Base-by-base conservation (phyloP, 2,797 vertebrate species). In the Amblyopsis hoosieri region DNA sequence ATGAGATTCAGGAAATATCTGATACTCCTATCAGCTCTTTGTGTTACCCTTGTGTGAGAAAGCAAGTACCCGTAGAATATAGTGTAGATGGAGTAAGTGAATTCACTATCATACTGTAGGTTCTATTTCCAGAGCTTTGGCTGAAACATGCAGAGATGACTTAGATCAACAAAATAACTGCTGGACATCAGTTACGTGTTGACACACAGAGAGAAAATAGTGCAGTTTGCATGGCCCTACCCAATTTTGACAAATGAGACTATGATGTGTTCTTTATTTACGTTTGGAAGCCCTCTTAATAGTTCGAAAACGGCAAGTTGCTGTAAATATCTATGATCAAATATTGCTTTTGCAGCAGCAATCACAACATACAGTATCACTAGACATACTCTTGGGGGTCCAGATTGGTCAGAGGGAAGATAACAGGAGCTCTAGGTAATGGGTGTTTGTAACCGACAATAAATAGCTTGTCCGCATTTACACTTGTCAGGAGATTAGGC, bases 401-500 rank as follows among this genome's bases (percentile, higher is more conserved):
- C 55, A 33, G 31, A 9, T 42, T 5, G 53, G 14, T 7, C 31
- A 10, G 23, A 7, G 37, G 19, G 15, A n/a, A 54, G 3, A 10
- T 29, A 53, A 56, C 13, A 45, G 12, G 45, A 66, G 57, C 12
- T 57, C 31, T 13, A 31, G 64, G 37, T 66, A 62, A 60, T 10
- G 45, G 67, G 54, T 64, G 69, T 69, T 78, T 75, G 66, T 72
- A 81, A 64, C 71, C 69, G 66, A 82, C 78, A 76, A 76, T 83
- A 83, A 83, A 84, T 71, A 71, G 73, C 79, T 85, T 52, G 73
- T 83, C 62, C 79, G 56, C 76, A 73, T 85, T 85, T 82, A 86
- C 75, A 87, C 87, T 88, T 86, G 85, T 89, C 82, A 82, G 64
- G 70, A 73, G 11, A 83, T 82, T 85, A 81, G 80, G 79, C 85